Evolutionary conservation across 2,888 invertebrate species (phyloP).

Genomic region (Drosophila falleni): DNA sequence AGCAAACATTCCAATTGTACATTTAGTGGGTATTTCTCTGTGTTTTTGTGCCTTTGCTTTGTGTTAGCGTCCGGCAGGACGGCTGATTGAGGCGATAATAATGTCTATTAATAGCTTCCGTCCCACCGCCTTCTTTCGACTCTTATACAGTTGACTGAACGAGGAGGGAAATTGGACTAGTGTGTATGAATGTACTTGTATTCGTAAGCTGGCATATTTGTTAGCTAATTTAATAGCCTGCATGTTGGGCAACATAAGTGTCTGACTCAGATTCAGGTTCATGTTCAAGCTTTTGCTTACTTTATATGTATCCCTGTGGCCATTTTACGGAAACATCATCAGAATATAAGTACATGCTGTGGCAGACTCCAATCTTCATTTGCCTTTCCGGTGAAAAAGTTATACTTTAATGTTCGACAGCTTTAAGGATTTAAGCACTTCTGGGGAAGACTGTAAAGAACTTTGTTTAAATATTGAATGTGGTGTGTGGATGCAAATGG

Average conservation of each 20-base stretch:
- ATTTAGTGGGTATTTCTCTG: slow-evolving; percentile 16
- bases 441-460: slow-evolving; percentile 5
- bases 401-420: slow-evolving; percentile 35
- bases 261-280: slow-evolving; percentile 9
- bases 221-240: slow-evolving; percentile 44
- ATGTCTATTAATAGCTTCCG: slow-evolving; percentile 59
- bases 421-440: neutral
- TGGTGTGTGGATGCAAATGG: slow-evolving; percentile 10
- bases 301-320: slow-evolving; percentile 65
- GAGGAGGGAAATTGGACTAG: neutral
- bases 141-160: neutral
- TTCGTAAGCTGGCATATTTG: slow-evolving; percentile 21
- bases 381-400: slow-evolving; percentile 7
- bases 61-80: slow-evolving; percentile 17
- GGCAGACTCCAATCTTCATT: slow-evolving; percentile 10
- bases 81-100: slow-evolving; percentile 66
- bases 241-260: slow-evolving; percentile 25
- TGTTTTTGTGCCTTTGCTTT: slow-evolving; percentile 2
- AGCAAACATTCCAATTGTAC: slow-evolving; percentile 44
- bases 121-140: neutral
- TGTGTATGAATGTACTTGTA: slow-evolving; percentile 1
- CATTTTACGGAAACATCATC: slow-evolving; percentile 65
- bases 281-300: slow-evolving; percentile 26
- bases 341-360: slow-evolving; percentile 33
- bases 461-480: slow-evolving; percentile 52